A percentile compares a stretch with the other conserved stretches of the same genome.
Conservation (phyloP, 2,888 invertebrate genomes). For the Yponomeuta malinellus region DNA sequence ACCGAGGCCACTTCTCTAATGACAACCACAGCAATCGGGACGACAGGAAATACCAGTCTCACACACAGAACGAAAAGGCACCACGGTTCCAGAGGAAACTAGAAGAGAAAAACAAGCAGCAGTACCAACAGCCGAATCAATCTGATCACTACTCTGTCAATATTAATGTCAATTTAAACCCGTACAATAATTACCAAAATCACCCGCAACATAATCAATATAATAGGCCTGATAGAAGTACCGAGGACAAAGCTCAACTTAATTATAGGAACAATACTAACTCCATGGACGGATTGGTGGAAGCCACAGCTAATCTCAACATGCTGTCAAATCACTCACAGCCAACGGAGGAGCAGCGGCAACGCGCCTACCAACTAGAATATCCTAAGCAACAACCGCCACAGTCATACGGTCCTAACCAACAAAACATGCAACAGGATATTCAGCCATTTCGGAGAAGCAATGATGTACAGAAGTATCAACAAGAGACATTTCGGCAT, state of each 20-base stretch:
- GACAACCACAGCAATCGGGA: constrained; percentile 51
- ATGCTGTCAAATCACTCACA: constrained; percentile 40
- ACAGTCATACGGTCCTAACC: constrained; percentile 40
- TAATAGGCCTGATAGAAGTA: constrained; percentile 25
- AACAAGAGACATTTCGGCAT: constrained; percentile 22
- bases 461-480: constrained; percentile 44
- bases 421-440: constrained; percentile 37
- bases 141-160: constrained; percentile 28
- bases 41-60: constrained; percentile 56
- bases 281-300: constrained; percentile 51
- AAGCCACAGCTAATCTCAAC: constrained; percentile 52
- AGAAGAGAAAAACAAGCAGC: constrained; percentile 64
- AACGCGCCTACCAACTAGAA: constrained; percentile 40
- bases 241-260: constrained; percentile 25
- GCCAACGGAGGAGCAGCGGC: constrained; percentile 38
- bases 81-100: constrained; percentile 77
- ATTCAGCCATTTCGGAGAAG: constrained; percentile 43
- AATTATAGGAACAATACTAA: constrained; percentile 41
- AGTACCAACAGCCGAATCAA: constrained; percentile 30
- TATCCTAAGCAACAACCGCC: constrained; percentile 44
- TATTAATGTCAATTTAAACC: constrained; percentile 39
- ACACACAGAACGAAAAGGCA: constrained; percentile 68
- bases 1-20: constrained; percentile 52
- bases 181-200: constrained; percentile 48
- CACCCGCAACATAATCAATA: constrained; percentile 39